Conservation (phyloP, 2,113 vertebrate species). For the Bos indicus region DNA sequence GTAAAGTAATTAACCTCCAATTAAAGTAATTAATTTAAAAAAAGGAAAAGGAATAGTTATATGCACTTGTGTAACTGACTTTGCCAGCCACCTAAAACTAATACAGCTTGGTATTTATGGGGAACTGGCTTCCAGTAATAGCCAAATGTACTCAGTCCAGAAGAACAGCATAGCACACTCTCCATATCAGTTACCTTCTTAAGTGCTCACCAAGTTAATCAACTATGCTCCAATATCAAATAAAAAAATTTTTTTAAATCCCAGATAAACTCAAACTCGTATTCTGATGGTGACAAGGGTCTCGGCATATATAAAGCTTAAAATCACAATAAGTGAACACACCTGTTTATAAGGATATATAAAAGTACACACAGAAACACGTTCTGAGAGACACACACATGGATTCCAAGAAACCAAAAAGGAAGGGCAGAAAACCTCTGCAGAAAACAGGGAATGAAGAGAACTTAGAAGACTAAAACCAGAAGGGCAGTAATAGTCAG, state of each 20-base stretch:
- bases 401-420: background rate
- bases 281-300: background rate
- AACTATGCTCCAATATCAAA: background rate
- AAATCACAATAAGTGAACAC: background rate
- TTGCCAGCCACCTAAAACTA: background rate
- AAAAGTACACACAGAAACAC: background rate
- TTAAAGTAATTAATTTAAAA: background rate
- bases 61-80: background rate
- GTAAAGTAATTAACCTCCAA: background rate
- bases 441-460: background rate
- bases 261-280: background rate
- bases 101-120: background rate
- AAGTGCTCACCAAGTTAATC: background rate
- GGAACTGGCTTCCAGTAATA: background rate
- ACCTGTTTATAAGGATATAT: background rate
- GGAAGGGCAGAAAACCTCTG: background rate
- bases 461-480: background rate
- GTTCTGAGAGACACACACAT: background rate
- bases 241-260: rapidly evolving
- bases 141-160: rapidly evolving
- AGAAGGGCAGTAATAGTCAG: background rate
- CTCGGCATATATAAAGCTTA: rapidly evolving
- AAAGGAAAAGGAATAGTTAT: background rate
- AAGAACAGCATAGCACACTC: rapidly evolving
- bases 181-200: rapidly evolving